Base-by-base conservation (phyloP, 2,797 vertebrate genomes). In the Sebastes elongatus region DNA sequence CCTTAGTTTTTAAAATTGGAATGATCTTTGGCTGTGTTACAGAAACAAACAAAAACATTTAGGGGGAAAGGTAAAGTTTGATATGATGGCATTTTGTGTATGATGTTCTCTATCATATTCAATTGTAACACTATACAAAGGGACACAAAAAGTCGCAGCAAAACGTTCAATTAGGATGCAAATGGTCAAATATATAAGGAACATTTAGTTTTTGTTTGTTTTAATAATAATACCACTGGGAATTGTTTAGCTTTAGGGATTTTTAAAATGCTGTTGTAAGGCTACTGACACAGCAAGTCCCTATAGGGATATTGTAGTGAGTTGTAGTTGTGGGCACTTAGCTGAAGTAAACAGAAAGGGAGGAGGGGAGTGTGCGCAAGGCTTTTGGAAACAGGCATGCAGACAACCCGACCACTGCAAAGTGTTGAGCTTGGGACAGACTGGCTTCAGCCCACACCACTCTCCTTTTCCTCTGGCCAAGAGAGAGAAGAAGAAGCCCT, bases 311-410 rank as follows among this genome's bases (percentile, higher is more conserved):
- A 42, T 27, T 64, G 56, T 4, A 74, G 71, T 71, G 85, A 67
- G 64, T 86, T 84, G 60, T n/a, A 84, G 79, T 80, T 32, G 53
- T 16, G 76, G 81, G 49, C 85, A 76, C 88, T 86, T 67, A 71
- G 86, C 88, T 87, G 79, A 81, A 80, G 85, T 91, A 85, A 89
- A 92, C 78, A 80, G 76, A 86, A 52, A 89, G 90, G 91, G 92
- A 90, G 91, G 92, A 90, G 92, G 93, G 91, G 88, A 81, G 81
- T 63, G 89, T 77, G 92, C 84, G 86, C 80, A 59, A 46, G 61
- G 85, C 83, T 91, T 42, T 64, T 78, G 85, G 89, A 85, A 81
- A 83, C 85, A 79, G 85, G 79, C 92, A 70, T 62, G 80, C 89
- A 87, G 84, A 83, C 90, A 91, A 86, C 73, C 81, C 81, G 86